A percentile compares a stretch with the other conserved stretches of the same genome.
phyloP scores from a whole-genome alignment of 2,113 vertebrate genomes.

The Corythaixoides concolor region DNA sequence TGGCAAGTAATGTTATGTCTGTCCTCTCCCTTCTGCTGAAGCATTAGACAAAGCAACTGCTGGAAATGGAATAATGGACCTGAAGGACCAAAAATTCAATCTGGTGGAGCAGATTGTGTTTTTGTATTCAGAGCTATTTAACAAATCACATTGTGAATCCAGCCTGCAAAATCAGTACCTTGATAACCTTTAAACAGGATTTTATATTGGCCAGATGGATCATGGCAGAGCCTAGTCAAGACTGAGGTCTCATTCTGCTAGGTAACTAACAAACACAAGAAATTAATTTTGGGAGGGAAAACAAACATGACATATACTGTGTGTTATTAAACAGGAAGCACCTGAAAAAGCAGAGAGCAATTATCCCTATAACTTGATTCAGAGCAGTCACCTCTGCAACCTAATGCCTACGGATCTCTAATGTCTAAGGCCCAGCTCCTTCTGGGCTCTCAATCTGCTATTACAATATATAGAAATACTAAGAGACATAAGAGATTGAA shows the following conservation, averaged over 20 bases:
- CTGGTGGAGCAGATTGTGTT: slow-evolving; percentile 20
- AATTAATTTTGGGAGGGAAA: background rate
- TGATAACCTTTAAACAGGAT: background rate
- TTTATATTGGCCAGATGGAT: background rate
- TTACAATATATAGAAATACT: background rate
- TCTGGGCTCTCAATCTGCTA: background rate
- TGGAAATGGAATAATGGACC: background rate
- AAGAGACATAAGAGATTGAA: background rate
- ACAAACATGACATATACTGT: background rate
- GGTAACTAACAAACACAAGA: background rate
- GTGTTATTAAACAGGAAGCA: background rate
- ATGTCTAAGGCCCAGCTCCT: background rate
- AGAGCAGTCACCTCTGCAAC: background rate
- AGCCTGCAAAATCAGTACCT: slow-evolving; percentile 18
- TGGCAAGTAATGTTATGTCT: background rate
- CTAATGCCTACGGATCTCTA: background rate
- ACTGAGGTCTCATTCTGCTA: background rate
- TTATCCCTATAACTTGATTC: background rate
- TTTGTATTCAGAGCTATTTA: slow-evolving; percentile 17
- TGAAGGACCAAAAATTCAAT: slow-evolving; percentile 14
- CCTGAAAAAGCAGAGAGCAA: background rate
- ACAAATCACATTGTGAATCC: background rate
- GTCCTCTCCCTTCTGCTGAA: background rate
- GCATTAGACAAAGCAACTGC: background rate
- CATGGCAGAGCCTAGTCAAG: background rate